A percentile compares a stretch with the other conserved stretches of the same genome.
phyloP scores from a whole-genome alignment of 2,888 invertebrate species.

The Orchesella flavescens region DNA sequence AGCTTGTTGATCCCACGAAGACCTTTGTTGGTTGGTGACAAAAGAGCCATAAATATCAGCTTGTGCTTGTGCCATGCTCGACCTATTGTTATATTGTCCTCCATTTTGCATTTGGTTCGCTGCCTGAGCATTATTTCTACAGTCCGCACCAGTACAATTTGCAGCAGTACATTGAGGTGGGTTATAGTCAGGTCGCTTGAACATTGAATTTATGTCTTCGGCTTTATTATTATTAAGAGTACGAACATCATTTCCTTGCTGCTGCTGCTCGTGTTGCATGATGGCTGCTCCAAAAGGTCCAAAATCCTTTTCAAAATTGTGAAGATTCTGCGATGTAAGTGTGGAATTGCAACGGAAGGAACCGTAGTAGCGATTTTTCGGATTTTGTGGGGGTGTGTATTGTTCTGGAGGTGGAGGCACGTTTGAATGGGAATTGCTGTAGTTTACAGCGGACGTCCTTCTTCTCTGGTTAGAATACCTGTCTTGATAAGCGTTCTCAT shows the following conservation, averaged over 20 bases:
- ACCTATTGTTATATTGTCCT: slow-evolving; percentile 8
- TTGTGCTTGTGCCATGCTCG: slow-evolving; percentile 4
- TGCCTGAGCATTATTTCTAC: no score
- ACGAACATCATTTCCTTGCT: not conserved
- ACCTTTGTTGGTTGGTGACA: no score
- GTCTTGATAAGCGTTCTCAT: no score
- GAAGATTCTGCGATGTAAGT: not conserved
- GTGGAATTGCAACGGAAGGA: not conserved
- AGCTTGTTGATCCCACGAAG: no score
- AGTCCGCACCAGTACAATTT: no score
- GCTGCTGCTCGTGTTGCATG: not conserved
- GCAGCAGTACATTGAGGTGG: not conserved
- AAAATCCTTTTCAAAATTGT: slow-evolving; percentile 39
- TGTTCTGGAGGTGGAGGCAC: not conserved
- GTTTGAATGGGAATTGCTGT: not conserved
- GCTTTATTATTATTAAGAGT: not conserved
- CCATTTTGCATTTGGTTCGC: not conserved
- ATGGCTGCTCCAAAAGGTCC: slow-evolving; percentile 39
- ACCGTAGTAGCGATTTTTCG: not conserved
- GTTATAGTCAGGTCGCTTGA: slow-evolving; percentile 35
- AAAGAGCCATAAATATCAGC: no score
- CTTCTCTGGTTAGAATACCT: not conserved
- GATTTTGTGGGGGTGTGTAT: not conserved
- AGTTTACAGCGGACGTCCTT: not conserved
- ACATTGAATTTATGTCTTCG: slow-evolving; percentile 51